Conservation (phyloP, 2,113 vertebrate species). For the Sylvia atricapilla region DNA sequence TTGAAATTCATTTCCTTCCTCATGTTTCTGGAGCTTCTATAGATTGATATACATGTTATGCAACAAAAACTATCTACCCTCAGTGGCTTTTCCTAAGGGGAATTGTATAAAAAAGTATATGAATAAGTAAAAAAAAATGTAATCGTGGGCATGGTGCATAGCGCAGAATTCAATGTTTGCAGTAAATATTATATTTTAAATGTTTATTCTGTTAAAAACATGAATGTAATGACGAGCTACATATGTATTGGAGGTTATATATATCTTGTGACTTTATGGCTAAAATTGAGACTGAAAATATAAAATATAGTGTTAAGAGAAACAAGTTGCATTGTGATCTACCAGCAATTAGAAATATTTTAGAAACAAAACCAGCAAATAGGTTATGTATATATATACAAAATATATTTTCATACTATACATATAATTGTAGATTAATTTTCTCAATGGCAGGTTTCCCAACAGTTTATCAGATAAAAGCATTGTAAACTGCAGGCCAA, state of each 20-base stretch:
- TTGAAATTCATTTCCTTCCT: background rate
- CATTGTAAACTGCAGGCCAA: background rate
- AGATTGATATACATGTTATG: background rate
- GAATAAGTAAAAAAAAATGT: background rate
- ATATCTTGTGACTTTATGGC: background rate
- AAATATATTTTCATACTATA: background rate
- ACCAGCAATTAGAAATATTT: background rate
- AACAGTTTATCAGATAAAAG: background rate
- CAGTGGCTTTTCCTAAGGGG: background rate
- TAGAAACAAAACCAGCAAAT: no score
- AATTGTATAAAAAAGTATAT: background rate
- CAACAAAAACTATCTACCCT: background rate
- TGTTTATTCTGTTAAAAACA: no score
- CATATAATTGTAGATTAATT: background rate
- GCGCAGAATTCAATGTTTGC: background rate
- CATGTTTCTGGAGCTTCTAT: background rate
- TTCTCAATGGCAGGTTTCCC: background rate
- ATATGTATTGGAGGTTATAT: background rate
- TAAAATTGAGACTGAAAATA: background rate
- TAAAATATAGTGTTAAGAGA: background rate
- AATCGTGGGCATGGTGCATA: background rate
- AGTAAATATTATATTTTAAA: background rate
- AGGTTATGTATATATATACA: background rate
- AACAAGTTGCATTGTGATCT: background rate
- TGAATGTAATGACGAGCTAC: background rate